Conservation (phyloP, 2,797 vertebrate genomes). For the Poeciliopsis paucimaculata region DNA sequence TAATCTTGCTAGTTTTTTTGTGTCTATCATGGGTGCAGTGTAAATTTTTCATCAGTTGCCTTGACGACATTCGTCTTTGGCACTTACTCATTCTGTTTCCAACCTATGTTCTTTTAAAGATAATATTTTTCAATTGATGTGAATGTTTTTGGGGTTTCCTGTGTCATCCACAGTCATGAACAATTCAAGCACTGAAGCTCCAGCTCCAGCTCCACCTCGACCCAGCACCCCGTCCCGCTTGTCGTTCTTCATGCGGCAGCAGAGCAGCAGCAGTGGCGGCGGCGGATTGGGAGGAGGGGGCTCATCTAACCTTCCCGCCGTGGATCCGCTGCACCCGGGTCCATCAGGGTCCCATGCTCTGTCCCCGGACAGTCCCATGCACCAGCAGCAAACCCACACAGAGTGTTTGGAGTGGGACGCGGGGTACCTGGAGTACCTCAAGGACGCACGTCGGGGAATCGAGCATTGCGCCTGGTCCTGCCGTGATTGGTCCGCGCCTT, state of each 20-base stretch:
- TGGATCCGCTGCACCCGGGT: conserved; percentile 65
- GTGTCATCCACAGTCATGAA: conserved; percentile 74
- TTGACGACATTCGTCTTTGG: too few species aligned
- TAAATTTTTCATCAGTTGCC: too few species aligned
- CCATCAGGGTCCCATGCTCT: conserved; percentile 52
- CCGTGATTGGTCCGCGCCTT: conserved; percentile 92
- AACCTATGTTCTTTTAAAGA: background rate
- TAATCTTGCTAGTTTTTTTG: too few species aligned
- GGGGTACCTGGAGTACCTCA: conserved; percentile 94
- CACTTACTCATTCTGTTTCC: too few species aligned
- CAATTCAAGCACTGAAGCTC: conserved; percentile 86
- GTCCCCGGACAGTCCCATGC: conserved; percentile 84
- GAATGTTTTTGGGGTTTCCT: background rate
- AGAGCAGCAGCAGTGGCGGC: conserved; percentile 69
- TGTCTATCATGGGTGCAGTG: too few species aligned
- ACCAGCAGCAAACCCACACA: conserved; percentile 60
- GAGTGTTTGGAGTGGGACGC: conserved; percentile 86
- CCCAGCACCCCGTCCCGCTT: conserved; percentile 94
- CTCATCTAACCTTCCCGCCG: conserved; percentile 50
- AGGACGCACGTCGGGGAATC: conserved; percentile 86
- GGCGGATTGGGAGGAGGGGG: conserved; percentile 59
- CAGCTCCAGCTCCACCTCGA: conserved; percentile 76
- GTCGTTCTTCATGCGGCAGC: conserved; percentile 91
- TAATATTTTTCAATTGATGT: background rate
- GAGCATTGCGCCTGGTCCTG: conserved; percentile 91